Evolutionary conservation across 2,797 vertebrate species (phyloP).

Genomic region (Cossypha niveicapilla): DNA sequence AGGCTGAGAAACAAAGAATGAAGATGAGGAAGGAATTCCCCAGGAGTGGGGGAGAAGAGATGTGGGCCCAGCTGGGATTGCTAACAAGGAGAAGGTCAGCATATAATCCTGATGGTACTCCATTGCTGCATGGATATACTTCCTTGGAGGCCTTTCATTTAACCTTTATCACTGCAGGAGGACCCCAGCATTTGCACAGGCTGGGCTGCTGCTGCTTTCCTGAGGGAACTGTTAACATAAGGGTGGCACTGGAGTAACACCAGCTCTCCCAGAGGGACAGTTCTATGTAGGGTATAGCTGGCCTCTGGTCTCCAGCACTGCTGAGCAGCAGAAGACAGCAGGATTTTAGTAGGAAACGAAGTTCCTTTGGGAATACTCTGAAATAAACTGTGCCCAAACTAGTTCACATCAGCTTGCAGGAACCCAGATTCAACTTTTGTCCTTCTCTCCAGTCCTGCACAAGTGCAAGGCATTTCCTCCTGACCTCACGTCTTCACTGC

Average conservation of each 20-base stretch:
- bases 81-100: background rate
- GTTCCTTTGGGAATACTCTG: background rate
- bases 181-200: background rate
- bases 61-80: background rate
- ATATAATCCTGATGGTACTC: background rate
- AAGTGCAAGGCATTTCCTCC: background rate
- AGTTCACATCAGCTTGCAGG: background rate
- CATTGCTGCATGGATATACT: accelerated
- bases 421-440: background rate
- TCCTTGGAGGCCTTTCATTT: background rate
- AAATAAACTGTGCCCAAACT: background rate
- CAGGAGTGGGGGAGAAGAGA: background rate
- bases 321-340: background rate
- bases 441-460: background rate
- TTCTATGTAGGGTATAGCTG: background rate
- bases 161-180: background rate
- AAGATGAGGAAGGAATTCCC: background rate
- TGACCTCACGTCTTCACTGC: background rate
- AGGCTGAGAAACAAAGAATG: background rate
- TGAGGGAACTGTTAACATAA: background rate
- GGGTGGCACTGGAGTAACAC: background rate
- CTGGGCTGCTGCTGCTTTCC: background rate
- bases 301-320: background rate
- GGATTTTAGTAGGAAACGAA: background rate
- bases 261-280: background rate